Base-by-base conservation (phyloP, 2,797 vertebrate species). In the Ambastaia sidthimunki region DNA sequence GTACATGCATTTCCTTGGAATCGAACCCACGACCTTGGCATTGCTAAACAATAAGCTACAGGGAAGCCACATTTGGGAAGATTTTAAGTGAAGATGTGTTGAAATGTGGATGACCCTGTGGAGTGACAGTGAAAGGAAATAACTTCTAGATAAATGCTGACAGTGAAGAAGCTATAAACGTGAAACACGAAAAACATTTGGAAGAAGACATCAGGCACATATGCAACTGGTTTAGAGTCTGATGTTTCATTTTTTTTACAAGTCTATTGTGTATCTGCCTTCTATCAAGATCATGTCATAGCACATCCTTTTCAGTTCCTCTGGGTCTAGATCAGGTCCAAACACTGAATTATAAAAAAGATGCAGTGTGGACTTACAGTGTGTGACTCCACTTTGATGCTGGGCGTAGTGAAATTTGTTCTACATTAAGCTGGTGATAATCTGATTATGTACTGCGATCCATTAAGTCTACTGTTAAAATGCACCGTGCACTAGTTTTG, bases 391-490 rank as follows among this genome's bases (percentile, higher is more conserved):
- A 85, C 92, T 95, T 96, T 96, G 94, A 96, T 94, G 94, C 86
- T 55, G 86, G 87, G 60, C 85, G 89, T 88, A 91, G 90, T 91
- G 93, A 96, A 96, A 96, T 96, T 96, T 96, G 96, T 95, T 95
- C 91, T 92, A 95, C 94, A 94, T 95, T 96, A 97, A 96, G 94
- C 95, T 94, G 91, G 95, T 93, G 95, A 95, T 98, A 98, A 97
- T 97, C 94, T 93, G 94, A 97, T 98, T 98, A 97, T 95, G 93
- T 94, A 95, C 94, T 96, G 94, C 94, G 95, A 95, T 96, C 95
- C 95, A 96, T 94, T 95, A 96, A 93, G 97, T 96, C 95, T 96
- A 95, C 95, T 97, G 96, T 97, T 97, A 96, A 97, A 98, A 96
- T 90, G 94, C 92, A 94, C 93, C 88, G 63, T 88, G 92, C 93